Percentiles rank a stretch among this genome's conserved stretches.
Conservation (phyloP, 2,888 invertebrate species). For the Papilio gigon region DNA sequence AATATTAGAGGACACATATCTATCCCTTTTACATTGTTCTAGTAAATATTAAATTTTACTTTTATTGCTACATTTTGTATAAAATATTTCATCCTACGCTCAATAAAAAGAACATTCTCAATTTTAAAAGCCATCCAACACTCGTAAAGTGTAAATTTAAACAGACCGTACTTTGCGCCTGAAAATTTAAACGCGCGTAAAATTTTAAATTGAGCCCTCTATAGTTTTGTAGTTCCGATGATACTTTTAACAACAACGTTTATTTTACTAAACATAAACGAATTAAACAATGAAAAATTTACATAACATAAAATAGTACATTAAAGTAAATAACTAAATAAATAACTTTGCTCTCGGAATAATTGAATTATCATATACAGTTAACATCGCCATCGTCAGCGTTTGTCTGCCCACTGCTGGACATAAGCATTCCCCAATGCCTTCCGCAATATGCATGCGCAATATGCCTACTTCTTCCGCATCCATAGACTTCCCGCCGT, state of each 20-base stretch:
- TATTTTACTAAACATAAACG: neutral
- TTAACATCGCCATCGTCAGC: no score
- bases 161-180: constrained; percentile 2
- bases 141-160: constrained; percentile 24
- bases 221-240: neutral
- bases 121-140: constrained; percentile 21
- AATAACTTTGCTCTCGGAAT: no score
- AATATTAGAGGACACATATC: neutral
- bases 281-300: neutral
- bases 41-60: neutral
- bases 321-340: no score
- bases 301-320: neutral
- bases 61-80: constrained; percentile 1
- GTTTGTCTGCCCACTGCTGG: no score
- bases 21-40: neutral
- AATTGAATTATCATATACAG: no score
- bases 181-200: constrained; percentile 5
- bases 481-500: no score
- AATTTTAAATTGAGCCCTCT: neutral
- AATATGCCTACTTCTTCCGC: no score
- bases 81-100: neutral
- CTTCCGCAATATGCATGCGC: no score
- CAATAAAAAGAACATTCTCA: constrained; percentile 17
- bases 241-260: neutral
- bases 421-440: no score